A percentile compares a stretch with the other conserved stretches of the same genome.
These are phyloP conservation scores for Homalodisca vitripennis DNA, from an alignment of 1,140 invertebrate genomes.

Conservation along the genomic window DNA sequence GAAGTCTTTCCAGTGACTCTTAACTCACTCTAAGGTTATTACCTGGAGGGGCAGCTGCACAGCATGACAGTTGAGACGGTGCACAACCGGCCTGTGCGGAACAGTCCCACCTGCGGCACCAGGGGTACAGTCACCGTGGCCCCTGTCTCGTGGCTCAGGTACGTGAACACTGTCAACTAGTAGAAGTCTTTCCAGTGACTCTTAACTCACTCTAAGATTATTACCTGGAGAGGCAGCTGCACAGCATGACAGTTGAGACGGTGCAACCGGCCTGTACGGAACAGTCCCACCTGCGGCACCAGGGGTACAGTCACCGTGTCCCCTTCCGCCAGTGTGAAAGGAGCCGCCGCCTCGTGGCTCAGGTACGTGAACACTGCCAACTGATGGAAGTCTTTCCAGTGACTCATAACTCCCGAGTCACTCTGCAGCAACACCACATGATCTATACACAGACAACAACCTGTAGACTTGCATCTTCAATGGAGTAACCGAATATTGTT, in stretches of 20 bases:
- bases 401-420: conserved; percentile 45
- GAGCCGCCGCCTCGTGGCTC: conserved; percentile 40
- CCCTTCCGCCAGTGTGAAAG: conserved; percentile 38
- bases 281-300: conserved; percentile 44
- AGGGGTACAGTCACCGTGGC: conserved; percentile 44
- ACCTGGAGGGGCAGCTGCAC: conserved; percentile 44
- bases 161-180: conserved; percentile 43
- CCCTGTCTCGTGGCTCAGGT: conserved; percentile 42
- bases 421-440: conserved; percentile 41
- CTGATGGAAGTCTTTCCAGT: conserved; percentile 45
- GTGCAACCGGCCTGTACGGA: conserved; percentile 40
- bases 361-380: conserved; percentile 44
- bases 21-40: conserved; percentile 39
- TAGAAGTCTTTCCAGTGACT: conserved; percentile 46
- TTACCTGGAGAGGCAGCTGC: conserved; percentile 43
- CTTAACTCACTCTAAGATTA: conserved; percentile 45
- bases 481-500: too few species aligned
- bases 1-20: conserved; percentile 46
- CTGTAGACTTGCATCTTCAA: too few species aligned
- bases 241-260: conserved; percentile 40
- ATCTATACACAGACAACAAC: conserved; percentile 33
- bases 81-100: conserved; percentile 41
- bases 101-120: conserved; percentile 44
- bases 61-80: conserved; percentile 38
- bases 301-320: conserved; percentile 42